Percentiles rank a stretch among this genome's conserved stretches.
Evolutionary conservation across 2,797 vertebrate genomes (phyloP).

Genomic region (Sebastes cheni): DNA sequence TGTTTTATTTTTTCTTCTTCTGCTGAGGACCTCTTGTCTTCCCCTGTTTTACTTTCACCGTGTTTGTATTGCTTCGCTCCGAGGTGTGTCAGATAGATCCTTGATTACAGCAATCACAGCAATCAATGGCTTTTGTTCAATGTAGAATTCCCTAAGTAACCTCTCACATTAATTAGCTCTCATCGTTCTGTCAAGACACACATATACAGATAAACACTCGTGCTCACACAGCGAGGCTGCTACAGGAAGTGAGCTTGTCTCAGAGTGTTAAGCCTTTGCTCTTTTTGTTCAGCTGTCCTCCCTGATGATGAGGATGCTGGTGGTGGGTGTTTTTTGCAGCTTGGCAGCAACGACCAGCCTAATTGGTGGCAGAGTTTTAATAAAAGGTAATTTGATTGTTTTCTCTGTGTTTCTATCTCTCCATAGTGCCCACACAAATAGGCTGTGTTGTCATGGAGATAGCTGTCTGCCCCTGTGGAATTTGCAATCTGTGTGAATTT

Average conservation of each 20-base stretch:
- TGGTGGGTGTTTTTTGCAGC: slow-evolving; percentile 35
- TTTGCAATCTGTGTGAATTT: slow-evolving; percentile 9
- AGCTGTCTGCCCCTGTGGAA: slow-evolving; percentile 36
- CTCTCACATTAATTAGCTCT: slow-evolving; percentile 76
- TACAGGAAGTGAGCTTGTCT: slow-evolving; percentile 26
- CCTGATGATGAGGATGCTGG: not conserved
- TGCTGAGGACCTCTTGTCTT: slow-evolving; percentile 52
- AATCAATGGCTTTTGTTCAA: slow-evolving; percentile 77
- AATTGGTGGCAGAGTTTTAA: slow-evolving; percentile 75
- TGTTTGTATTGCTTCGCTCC: slow-evolving; percentile 65
- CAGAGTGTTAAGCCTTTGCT: slow-evolving; percentile 34
- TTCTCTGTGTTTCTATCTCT: slow-evolving; percentile 43
- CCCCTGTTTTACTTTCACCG: slow-evolving; percentile 40
- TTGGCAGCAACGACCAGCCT: slow-evolving; percentile 41
- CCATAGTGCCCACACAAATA: slow-evolving; percentile 22
- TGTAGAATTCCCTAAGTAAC: slow-evolving; percentile 55
- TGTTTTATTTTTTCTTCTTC: not conserved
- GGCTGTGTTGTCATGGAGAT: slow-evolving; percentile 78
- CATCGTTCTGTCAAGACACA: slow-evolving; percentile 39
- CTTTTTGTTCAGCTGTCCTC: slow-evolving; percentile 42
- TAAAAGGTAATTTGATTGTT: slow-evolving; percentile 73
- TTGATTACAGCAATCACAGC: slow-evolving; percentile 71
- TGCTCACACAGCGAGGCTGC: not conserved
- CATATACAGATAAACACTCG: slow-evolving; percentile 40
- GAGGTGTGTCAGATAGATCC: slow-evolving; percentile 62